Percentiles rank a stretch among this genome's conserved stretches.
phyloP scores from a whole-genome alignment of 2,113 vertebrate species.

The Circaetus cinerascens region DNA sequence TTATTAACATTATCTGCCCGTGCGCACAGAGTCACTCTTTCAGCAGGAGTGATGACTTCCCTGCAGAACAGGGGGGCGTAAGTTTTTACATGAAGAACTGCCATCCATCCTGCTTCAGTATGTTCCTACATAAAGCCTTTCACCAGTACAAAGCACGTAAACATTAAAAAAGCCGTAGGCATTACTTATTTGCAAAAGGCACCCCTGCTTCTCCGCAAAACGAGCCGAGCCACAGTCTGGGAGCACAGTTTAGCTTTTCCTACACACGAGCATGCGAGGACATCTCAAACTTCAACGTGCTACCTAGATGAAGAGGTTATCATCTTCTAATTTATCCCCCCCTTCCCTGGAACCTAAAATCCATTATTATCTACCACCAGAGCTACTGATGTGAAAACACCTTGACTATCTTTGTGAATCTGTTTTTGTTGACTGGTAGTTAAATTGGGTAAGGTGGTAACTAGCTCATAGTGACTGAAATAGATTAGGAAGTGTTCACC shows the following conservation, averaged over 20 bases:
- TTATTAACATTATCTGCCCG: no score
- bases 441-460: not conserved
- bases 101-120: rapidly evolving
- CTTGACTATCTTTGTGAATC: not conserved
- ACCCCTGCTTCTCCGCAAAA: not conserved
- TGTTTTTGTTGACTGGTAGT: not conserved
- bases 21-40: rapidly evolving
- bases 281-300: rapidly evolving
- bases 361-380: not conserved
- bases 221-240: rapidly evolving
- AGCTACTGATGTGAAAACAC: not conserved
- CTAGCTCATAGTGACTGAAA: not conserved
- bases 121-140: rapidly evolving
- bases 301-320: no score
- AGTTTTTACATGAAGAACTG: not conserved
- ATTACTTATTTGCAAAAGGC: rapidly evolving
- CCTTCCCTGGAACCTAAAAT: no score
- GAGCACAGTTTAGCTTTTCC: not conserved
- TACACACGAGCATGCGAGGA: rapidly evolving
- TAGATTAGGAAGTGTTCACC: not conserved
- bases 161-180: rapidly evolving
- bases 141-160: rapidly evolving
- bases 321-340: no score
- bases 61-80: rapidly evolving
- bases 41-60: no score